These are phyloP conservation scores for Tragopan temminckii DNA, from an alignment of 2,797 vertebrate genomes.

Conservation along the genomic window DNA sequence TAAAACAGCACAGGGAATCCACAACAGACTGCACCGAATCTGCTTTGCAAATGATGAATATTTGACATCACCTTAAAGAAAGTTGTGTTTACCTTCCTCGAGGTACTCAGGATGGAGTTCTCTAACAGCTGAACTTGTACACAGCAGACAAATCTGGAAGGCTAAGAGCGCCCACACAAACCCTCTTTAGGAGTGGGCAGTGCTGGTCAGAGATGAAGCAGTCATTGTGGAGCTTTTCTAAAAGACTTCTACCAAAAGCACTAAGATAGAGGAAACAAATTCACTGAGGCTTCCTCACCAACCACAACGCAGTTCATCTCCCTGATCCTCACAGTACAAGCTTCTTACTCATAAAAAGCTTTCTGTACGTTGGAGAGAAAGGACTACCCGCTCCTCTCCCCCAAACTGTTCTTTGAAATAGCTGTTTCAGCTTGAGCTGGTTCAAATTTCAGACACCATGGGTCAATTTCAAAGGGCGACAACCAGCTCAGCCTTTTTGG, in stretches of 20 bases:
- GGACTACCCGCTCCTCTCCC: background rate
- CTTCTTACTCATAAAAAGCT: background rate
- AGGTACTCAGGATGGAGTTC: background rate
- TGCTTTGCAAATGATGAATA: background rate
- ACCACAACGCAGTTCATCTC: background rate
- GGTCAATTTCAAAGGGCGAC: slow-evolving; percentile 27
- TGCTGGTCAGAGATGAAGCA: background rate
- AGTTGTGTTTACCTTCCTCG: background rate
- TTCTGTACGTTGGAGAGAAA: background rate
- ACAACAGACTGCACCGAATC: background rate
- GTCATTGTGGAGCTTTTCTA: background rate
- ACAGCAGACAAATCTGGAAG: background rate
- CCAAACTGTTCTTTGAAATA: background rate
- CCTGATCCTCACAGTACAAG: background rate
- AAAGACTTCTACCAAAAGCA: background rate
- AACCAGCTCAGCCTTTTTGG: background rate
- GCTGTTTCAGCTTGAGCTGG: slow-evolving; percentile 16
- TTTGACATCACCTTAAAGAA: background rate
- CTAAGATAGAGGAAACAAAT: background rate
- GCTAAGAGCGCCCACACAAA: background rate
- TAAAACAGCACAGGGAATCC: background rate
- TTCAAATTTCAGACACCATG: slow-evolving; percentile 24
- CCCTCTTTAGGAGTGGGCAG: background rate
- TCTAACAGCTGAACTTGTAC: background rate
- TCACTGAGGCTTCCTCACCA: background rate